Percentiles rank a stretch among this genome's conserved stretches.
Conservation (phyloP, 2,888 invertebrate species). For the Temnothorax unifasciatus region DNA sequence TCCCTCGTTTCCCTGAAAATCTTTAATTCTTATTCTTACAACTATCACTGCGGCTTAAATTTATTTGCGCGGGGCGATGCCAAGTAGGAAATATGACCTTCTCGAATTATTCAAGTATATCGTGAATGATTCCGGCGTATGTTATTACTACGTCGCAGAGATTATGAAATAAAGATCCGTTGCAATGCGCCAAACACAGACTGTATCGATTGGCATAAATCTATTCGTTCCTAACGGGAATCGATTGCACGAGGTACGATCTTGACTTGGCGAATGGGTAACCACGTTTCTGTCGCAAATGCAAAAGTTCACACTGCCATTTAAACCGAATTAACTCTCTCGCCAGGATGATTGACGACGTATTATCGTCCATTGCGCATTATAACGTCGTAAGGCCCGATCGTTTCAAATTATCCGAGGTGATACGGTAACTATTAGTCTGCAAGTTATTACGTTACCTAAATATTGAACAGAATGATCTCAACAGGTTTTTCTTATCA, state of each 20-base stretch:
- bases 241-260: constrained; percentile 41
- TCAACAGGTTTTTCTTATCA: neutral
- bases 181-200: constrained; percentile 56
- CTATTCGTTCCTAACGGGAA: constrained; percentile 37
- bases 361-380: constrained; percentile 41
- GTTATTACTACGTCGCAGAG: constrained; percentile 62
- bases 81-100: constrained; percentile 60
- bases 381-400: constrained; percentile 11
- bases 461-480: neutral
- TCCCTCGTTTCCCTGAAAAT: neutral
- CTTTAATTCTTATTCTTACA: neutral
- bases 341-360: constrained; percentile 35
- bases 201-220: constrained; percentile 62
- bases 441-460: neutral
- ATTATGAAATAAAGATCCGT: constrained; percentile 64
- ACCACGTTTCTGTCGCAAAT: constrained; percentile 47
- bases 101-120: constrained; percentile 68
- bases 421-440: neutral
- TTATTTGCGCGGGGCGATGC: neutral
- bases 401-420: neutral
- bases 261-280: constrained; percentile 43
- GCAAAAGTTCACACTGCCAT: constrained; percentile 54
- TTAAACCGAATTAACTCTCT: constrained; percentile 49
- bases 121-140: constrained; percentile 64
- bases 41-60: neutral